Evolutionary conservation across 53 echinoderm and acorn worm species (phyloP).

Genomic region (Patiria pectinifera): DNA sequence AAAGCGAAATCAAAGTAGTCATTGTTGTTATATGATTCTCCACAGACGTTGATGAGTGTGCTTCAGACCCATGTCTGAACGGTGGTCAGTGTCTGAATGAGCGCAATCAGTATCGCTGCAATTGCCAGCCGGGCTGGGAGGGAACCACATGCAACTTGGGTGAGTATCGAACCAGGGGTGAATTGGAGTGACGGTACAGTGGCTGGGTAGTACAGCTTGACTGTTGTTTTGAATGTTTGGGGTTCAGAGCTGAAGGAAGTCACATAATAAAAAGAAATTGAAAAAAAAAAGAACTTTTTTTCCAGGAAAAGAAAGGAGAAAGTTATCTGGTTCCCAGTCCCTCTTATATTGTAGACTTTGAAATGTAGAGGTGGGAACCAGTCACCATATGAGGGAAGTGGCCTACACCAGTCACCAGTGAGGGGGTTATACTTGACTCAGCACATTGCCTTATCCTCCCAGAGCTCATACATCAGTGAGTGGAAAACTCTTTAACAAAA

Average conservation of each 20-base stretch:
- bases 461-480: no score
- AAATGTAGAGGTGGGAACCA: no score
- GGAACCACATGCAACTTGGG: constrained; percentile 73
- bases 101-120: constrained; percentile 16
- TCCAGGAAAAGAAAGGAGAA: no score
- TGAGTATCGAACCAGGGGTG: constrained; percentile 46
- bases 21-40: background rate
- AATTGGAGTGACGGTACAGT: background rate
- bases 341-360: no score
- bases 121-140: constrained; percentile 37
- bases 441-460: no score
- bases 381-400: no score
- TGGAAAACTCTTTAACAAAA: no score
- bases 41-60: constrained; percentile 35
- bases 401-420: no score
- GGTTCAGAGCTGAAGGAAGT: background rate
- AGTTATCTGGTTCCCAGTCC: no score
- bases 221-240: background rate
- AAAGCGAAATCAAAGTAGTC: background rate
- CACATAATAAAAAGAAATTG: no score
- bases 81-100: background rate
- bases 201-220: background rate
- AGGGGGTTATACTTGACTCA: no score
- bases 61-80: constrained; percentile 8
- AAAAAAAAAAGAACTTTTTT: no score